Evolutionary conservation across 2,797 vertebrate genomes (phyloP).

Genomic region (Oreochromis mossambicus): DNA sequence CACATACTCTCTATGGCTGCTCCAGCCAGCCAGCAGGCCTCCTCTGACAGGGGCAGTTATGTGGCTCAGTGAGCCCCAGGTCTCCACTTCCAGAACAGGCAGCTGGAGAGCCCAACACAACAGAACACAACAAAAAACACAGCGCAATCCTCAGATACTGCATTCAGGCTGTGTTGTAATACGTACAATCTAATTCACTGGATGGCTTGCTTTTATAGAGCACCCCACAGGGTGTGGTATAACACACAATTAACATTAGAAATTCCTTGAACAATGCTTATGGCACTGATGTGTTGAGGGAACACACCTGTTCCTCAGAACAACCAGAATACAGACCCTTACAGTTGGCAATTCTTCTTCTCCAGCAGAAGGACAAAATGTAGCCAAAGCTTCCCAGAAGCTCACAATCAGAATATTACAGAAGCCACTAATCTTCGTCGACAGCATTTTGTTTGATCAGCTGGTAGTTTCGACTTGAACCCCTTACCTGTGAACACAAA

Average conservation of each 20-base stretch:
- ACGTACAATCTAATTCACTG: constrained; percentile 62
- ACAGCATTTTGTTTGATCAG: constrained; percentile 28
- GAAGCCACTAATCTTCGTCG: constrained; percentile 29
- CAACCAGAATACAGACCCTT: constrained; percentile 7
- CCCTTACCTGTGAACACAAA: constrained; percentile 42
- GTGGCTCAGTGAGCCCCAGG: constrained; percentile 61
- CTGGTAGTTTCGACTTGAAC: constrained; percentile 25
- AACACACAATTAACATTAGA: constrained; percentile 66
- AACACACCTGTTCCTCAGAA: constrained; percentile 39
- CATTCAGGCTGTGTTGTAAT: constrained; percentile 50
- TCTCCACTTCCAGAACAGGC: constrained; percentile 48
- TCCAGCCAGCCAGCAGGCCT: constrained; percentile 66
- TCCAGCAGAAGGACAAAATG: constrained; percentile 1
- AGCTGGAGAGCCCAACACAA: constrained; percentile 44
- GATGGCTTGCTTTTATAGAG: constrained; percentile 59
- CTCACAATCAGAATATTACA: not conserved
- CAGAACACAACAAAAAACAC: constrained; percentile 43
- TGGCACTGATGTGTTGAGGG: constrained; percentile 19
- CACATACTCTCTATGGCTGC: constrained; percentile 70
- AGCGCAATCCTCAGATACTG: constrained; percentile 36
- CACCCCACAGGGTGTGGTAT: constrained; percentile 51
- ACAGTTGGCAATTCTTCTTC: constrained; percentile 4
- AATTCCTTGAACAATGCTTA: constrained; percentile 62
- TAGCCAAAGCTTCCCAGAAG: constrained; percentile 2
- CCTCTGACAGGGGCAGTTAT: constrained; percentile 64